Evolutionary conservation across 2,888 invertebrate species (phyloP), one percentile per base, ranked within the genome.

Genomic region (Sialis fuliginosa): DNA sequence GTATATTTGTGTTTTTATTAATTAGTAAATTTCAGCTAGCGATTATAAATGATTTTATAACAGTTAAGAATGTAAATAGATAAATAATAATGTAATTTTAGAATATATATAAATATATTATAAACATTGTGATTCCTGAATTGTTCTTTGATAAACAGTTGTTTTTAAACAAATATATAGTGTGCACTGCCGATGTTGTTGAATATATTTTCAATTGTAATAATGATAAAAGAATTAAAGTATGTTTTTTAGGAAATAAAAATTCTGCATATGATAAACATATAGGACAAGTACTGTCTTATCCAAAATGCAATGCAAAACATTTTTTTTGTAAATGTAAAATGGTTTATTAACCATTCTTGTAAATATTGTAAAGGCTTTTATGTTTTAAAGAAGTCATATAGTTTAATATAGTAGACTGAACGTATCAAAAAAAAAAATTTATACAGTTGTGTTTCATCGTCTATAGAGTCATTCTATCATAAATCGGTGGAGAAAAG

Each of bases 331-430:
- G 46, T 46, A 39, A 8, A 46, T 46, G 39, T 46, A 40, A 45
- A 45, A 22, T 10, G 39, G 30, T 22, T 30, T 31, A 13, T 31
- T 12, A 33, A 44, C 33, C n/a, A 44, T 37, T 12, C 13, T 22
- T 53, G 59, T 63, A 67, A 59, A 67, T 68, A 67, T 62, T 67
- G 65, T 65, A 66, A 66, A 65, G 64, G 60, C 64, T 55, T 56
- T 12, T 56, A 55, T 59, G 61, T 62, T 62, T 63, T 61, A 63
- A 59, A 51, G 47, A 54, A 58, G 35, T 58, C 58, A 60, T 58
- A 59, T 60, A 61, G 55, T 56, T 56, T 57, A 59, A 60, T 59
- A 60, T 58, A 58, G 65, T 65, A 65, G 66, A 65, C 65, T 66
- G 65, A 65, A 48, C 48, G 50, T 50, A 49, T 49, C 46, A 52